These are phyloP conservation scores for Pinctada fucata DNA, from an alignment of 2,888 invertebrate species.

Conservation along the genomic window DNA sequence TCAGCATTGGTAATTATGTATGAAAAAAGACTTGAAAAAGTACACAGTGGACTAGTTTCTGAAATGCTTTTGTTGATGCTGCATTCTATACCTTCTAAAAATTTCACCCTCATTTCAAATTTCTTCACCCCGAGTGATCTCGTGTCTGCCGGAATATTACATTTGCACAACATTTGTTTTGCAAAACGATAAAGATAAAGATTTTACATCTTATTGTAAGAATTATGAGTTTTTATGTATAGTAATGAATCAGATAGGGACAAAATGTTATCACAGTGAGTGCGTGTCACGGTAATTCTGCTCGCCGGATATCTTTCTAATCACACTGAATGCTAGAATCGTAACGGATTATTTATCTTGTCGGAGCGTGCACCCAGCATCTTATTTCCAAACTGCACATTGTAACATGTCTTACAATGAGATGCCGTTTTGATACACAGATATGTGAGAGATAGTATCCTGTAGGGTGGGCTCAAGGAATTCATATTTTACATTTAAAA, in stretches of 20 bases:
- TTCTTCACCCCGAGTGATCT: not conserved
- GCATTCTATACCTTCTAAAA: not conserved
- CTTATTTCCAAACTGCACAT: not conserved
- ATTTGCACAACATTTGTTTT: slow-evolving; percentile 1
- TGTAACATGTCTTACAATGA: not conserved
- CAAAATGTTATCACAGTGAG: not conserved
- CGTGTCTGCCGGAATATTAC: not conserved
- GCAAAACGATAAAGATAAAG: not conserved
- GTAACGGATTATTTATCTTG: not conserved
- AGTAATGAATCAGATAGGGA: not conserved
- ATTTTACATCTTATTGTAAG: not conserved
- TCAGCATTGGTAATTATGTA: no score
- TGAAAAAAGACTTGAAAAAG: no score
- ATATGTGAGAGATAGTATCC: not conserved
- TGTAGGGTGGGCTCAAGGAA: not conserved
- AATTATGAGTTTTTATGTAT: not conserved
- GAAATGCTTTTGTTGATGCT: not conserved
- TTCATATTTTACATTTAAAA: no score
- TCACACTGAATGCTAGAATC: not conserved
- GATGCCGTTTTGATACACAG: not conserved
- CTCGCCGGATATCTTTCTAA: slow-evolving; percentile 1
- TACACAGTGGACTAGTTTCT: no score
- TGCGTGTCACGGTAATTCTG: not conserved
- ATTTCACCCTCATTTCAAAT: slow-evolving; percentile 1
- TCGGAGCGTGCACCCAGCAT: slow-evolving; percentile 4